Conservation (phyloP, 2,113 vertebrate species). For the Macquaria australasica region DNA sequence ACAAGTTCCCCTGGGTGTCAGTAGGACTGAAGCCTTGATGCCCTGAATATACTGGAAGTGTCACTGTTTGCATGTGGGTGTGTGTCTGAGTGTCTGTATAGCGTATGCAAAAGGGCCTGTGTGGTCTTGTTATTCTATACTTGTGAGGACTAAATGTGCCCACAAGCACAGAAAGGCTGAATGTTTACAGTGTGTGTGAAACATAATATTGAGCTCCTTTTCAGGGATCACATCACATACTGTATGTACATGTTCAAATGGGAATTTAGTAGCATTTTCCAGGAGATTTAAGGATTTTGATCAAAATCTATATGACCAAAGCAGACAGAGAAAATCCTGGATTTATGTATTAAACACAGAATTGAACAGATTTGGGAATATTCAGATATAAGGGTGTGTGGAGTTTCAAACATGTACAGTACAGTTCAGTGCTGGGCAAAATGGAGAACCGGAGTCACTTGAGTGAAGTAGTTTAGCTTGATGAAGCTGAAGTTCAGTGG, state of each 20-base stretch:
- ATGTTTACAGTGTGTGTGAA: not conserved
- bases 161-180: not conserved
- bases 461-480: constrained; percentile 3
- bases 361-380: constrained; percentile 18
- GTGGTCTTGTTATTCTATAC: not conserved
- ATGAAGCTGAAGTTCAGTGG: not conserved
- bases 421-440: not conserved
- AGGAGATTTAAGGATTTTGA: constrained; percentile 25
- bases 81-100: constrained; percentile 21
- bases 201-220: not conserved
- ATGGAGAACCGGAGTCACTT: not conserved
- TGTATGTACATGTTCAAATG: not conserved
- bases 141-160: not conserved
- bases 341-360: constrained; percentile 32
- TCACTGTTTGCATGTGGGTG: constrained; percentile 45
- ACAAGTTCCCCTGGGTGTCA: constrained; percentile 80
- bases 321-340: constrained; percentile 17
- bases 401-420: not conserved
- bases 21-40: constrained; percentile 61
- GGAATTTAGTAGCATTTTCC: not conserved
- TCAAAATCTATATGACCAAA: constrained; percentile 24
- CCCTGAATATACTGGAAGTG: constrained; percentile 65
- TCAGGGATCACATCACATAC: not conserved
- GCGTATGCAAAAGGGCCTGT: not conserved
- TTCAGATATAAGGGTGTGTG: not conserved